These are phyloP conservation scores for Aricia agestis DNA, from an alignment of 1,140 invertebrate species.

Conservation along the genomic window DNA sequence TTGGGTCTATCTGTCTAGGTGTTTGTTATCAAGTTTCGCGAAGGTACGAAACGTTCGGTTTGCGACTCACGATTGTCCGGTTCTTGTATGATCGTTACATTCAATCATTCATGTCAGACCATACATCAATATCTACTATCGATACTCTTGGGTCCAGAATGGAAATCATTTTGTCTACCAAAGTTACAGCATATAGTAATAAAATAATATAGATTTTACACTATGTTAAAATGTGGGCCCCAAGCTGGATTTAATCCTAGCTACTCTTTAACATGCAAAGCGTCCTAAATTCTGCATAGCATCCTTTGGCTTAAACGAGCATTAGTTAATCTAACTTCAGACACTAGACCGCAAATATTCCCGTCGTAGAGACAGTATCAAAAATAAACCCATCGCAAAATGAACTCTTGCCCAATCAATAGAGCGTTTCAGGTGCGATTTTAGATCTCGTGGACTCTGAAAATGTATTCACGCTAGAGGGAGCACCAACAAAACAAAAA, in stretches of 20 bases:
- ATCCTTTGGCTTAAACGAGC: background rate
- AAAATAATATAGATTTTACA: background rate
- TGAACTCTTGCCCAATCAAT: background rate
- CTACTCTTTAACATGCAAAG: background rate
- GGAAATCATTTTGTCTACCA: no score
- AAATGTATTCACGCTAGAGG: no score
- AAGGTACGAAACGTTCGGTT: no score
- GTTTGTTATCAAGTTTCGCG: no score
- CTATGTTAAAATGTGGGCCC: background rate
- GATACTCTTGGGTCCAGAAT: no score
- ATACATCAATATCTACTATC: no score
- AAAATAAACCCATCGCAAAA: background rate
- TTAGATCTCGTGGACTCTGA: background rate
- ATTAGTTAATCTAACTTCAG: slow-evolving; percentile 1
- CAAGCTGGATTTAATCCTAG: background rate
- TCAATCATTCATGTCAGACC: no score
- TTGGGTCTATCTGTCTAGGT: no score
- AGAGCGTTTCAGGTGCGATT: background rate
- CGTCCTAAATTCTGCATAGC: background rate
- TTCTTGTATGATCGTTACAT: no score
- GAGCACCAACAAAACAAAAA: no score
- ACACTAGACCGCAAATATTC: background rate
- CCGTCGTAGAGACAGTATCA: background rate
- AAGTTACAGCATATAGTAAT: no score
- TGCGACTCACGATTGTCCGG: no score